Base-by-base conservation (phyloP, 2,888 invertebrate genomes). In the Rhyacophila evoluta region DNA sequence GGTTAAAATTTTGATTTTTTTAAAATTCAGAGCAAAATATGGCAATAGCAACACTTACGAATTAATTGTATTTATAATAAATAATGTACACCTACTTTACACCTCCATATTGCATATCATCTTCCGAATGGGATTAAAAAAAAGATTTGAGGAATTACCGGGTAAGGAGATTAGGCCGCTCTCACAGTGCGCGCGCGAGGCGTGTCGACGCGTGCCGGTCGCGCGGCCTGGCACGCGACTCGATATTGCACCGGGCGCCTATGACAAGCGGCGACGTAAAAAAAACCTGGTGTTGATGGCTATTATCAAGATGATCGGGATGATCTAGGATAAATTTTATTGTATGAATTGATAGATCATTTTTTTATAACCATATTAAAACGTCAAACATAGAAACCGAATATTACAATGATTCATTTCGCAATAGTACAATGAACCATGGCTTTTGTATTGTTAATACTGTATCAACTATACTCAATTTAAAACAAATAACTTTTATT, bases 161-260 rank as follows among this genome's bases (percentile, higher is more conserved):
- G 72, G 68, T 80, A 82, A 82, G 82, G 69, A 81, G 82, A 82
- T 82, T 82, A 81, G 81, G 67, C 67, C 73, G 73, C 75, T 10
- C 25, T 37, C 36, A 69, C 71, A 37, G 29, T 87, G 85, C 89
- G 86, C 89, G 89, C 88, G 89, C 82, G 86, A 74, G 83, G 84
- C 89, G 88, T 89, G 89, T 87, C 78, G 82, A 86, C 88, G 86
- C 87, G 87, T 85, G 88, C 85, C 85, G 86, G 84, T 83, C 79
- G 85, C 87, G 84, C 86, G 86, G 82, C 83, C 80, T 84, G 83
- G 78, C 79, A 76, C 78, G 81, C 70, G 70, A 36, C 19, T 28
- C 19, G 75, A 80, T 81, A 81, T 81, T 82, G 80, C 79, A 69
- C 77, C 38, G 75, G 79, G 55, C 69, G 25, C 33, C 12, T 25